A percentile compares a stretch with the other conserved stretches of the same genome.
Conservation (phyloP, 2,113 vertebrate genomes). For the Leucoraja erinaceus region DNA sequence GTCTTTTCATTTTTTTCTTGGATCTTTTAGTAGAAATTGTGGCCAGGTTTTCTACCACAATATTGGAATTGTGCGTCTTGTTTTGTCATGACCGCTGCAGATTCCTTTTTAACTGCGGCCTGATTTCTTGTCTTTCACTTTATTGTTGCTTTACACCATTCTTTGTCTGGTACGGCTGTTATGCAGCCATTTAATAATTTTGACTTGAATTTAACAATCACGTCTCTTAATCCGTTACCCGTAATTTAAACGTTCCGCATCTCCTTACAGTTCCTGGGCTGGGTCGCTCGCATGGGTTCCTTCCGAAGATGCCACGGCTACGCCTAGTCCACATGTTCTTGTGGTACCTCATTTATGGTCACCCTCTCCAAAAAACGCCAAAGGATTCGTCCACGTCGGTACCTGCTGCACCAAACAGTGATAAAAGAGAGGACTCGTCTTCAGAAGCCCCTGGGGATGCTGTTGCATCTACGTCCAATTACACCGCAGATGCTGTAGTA, state of each 20-base stretch:
- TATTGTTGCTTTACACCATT: not conserved
- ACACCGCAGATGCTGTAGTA: not conserved
- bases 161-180: not conserved
- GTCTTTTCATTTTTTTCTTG: too few relatives aligned
- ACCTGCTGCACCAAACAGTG: not conserved
- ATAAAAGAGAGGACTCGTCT: not conserved
- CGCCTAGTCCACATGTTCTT: constrained; percentile 74
- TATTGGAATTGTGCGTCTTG: too few relatives aligned
- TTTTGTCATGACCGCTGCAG: too few relatives aligned
- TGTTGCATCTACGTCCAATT: not conserved
- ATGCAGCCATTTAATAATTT: not conserved
- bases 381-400: not conserved
- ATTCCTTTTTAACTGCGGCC: not conserved
- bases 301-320: constrained; percentile 91
- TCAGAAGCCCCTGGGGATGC: not conserved
- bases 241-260: constrained; percentile 18
- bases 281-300: constrained; percentile 77
- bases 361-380: constrained; percentile 50
- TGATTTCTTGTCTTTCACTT: not conserved
- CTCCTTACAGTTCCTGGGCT: constrained; percentile 71
- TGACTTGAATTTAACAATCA: not conserved
- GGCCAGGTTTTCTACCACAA: too few relatives aligned
- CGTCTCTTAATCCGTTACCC: constrained; percentile 20
- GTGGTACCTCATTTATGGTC: constrained; percentile 84
- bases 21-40: too few relatives aligned